phyloP scores from a whole-genome alignment of 2,113 vertebrate species.

The Bubo blakistoni region DNA sequence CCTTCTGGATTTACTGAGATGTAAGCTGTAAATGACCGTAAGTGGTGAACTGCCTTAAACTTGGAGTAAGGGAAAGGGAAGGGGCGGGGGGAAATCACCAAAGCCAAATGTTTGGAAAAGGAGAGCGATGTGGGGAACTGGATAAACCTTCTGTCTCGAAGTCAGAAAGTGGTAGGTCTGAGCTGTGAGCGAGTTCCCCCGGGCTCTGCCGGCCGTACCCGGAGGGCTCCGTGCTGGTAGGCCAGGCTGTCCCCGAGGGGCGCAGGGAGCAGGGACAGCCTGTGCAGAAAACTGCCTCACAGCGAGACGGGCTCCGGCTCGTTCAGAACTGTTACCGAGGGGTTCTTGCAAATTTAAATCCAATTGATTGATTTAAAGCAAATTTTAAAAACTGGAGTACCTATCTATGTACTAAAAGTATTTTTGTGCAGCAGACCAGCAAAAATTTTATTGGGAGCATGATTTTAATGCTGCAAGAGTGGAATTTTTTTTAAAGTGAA shows the following conservation, averaged over 20 bases:
- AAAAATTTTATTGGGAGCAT: background rate
- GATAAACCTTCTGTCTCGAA: background rate
- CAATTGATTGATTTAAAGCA: background rate
- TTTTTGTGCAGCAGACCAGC: background rate
- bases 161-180: background rate
- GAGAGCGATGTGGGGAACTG: background rate
- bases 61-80: background rate
- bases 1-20: conserved; percentile 66
- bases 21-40: conserved; percentile 56
- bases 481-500: background rate
- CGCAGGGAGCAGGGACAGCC: background rate
- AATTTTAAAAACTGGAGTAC: background rate
- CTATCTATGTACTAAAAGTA: rapidly evolving
- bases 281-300: background rate
- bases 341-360: background rate
- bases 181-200: background rate
- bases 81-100: background rate
- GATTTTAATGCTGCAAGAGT: background rate
- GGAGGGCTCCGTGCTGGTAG: rapidly evolving
- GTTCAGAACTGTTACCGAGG: background rate
- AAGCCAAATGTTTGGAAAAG: background rate
- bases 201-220: background rate
- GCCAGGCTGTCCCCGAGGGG: background rate
- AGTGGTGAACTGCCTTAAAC: conserved; percentile 37
- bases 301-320: background rate